Evolutionary conservation across 2,113 vertebrate species (phyloP).

Genomic region (Arizona elegans): DNA sequence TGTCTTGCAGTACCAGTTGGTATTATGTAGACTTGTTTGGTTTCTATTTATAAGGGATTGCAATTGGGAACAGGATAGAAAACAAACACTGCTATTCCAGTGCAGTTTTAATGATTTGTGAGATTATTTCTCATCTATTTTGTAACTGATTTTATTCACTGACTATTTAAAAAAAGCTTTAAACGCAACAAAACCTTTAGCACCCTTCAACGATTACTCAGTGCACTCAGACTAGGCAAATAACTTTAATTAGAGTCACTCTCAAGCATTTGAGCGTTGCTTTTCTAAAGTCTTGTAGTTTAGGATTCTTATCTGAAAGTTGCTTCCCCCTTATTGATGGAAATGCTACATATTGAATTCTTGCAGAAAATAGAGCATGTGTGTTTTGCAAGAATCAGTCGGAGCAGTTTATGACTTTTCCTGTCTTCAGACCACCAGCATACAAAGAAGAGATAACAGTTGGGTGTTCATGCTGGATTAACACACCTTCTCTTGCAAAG

Average conservation of each 20-base stretch:
- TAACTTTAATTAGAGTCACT: background rate
- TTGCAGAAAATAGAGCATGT: too few species aligned
- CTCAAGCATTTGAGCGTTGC: background rate
- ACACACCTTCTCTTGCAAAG: background rate
- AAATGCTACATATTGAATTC: background rate
- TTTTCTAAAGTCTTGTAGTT: background rate
- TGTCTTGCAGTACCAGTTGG: conserved; percentile 79
- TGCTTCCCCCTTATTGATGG: background rate
- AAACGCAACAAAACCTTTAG: background rate
- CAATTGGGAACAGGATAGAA: conserved; percentile 53
- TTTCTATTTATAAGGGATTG: conserved; percentile 67
- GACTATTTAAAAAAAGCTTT: background rate
- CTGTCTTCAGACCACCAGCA: background rate
- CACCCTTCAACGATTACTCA: background rate
- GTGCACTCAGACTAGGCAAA: background rate
- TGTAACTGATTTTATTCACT: conserved; percentile 42
- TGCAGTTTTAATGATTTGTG: conserved; percentile 41
- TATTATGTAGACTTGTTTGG: conserved; percentile 73
- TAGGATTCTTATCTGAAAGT: background rate
- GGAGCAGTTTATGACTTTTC: background rate
- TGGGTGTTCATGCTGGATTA: background rate
- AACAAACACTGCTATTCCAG: conserved; percentile 56
- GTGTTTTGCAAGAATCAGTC: background rate
- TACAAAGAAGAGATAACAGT: background rate
- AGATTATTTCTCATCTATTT: conserved; percentile 42